Evolutionary conservation across 1,140 invertebrate genomes (phyloP).

Genomic region (Subanguina moxae): DNA sequence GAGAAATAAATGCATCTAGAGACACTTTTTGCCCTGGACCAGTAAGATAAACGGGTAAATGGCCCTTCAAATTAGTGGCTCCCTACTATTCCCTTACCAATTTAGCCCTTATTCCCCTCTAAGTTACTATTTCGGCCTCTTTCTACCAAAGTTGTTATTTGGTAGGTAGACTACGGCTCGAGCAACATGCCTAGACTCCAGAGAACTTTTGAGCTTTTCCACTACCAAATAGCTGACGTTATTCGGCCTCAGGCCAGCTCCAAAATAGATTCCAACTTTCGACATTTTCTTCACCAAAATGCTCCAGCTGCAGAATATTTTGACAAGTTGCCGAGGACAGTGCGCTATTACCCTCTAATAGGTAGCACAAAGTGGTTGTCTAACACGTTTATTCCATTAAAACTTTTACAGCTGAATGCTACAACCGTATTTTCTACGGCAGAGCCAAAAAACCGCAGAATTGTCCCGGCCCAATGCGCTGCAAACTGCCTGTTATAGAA

Average conservation of each 20-base stretch:
- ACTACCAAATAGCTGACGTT: slow-evolving; percentile 35
- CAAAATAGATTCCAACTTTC: slow-evolving; percentile 28
- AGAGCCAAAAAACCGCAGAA: slow-evolving; percentile 27
- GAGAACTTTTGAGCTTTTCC: slow-evolving; percentile 27
- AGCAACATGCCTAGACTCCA: slow-evolving; percentile 5
- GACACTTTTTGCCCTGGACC: no score
- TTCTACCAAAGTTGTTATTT: no score
- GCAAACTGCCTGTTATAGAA: slow-evolving; percentile 28
- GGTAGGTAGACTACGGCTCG: slow-evolving; percentile 12
- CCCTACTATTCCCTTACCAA: no score
- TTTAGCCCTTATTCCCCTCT: no score
- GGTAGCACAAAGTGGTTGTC: not conserved
- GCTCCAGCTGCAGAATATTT: slow-evolving; percentile 23
- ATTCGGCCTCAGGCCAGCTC: slow-evolving; percentile 9
- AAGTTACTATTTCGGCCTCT: no score
- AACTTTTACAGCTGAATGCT: slow-evolving; percentile 38
- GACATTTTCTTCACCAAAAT: slow-evolving; percentile 17
- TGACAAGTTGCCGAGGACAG: not conserved
- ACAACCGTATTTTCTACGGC: slow-evolving; percentile 53
- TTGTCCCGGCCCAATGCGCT: slow-evolving; percentile 42
- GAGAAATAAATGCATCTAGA: no score
- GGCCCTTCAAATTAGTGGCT: no score
- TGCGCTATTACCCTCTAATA: slow-evolving; percentile 45
- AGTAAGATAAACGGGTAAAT: no score
- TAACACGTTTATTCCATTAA: not conserved